Base-by-base conservation (phyloP, 2,113 vertebrate species). In the Pseudois nayaur region DNA sequence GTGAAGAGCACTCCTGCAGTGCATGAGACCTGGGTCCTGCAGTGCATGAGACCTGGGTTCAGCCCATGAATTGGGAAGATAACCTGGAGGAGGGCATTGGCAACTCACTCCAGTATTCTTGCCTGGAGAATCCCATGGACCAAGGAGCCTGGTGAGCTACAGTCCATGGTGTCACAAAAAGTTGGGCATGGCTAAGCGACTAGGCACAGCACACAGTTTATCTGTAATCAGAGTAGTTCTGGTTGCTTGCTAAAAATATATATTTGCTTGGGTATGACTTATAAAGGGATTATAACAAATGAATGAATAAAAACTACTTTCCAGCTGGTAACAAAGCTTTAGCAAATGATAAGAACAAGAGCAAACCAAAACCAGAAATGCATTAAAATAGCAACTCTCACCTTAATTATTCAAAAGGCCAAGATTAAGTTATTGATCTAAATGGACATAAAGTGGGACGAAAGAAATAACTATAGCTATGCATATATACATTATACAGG, bases 341-440 rank as follows among this genome's bases (percentile, higher is more conserved):
- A 94, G 43, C 23, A 59, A 83, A 89, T 55, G n/a, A 6, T 16
- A 29, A 86, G 57, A 71, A 87, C 36, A 57, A 14, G 17, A 89
- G 54, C 33, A 93, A 89, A 78, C 27, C 6, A 48, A 86, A 92
- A 55, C 23, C 52, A 48, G 12, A 93, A 92, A 29, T 81, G 8
- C 3, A 6, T 90, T 74, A 95, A 97, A 91, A 93, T 88, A 85
- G 10, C 81, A 74, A 40, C 27, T 74, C 82, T 92, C 43, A 55
- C 8, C 7, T 96, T 95, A 83, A 97, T 89, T 89, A 94, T 92
- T 86, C 60, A 97, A 96, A 95, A 94, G 43, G 36, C 19, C 36
- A 92, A 95, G 92, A 95, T 96, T 89, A 89, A 97, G 86, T 96
- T 92, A 95, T 89, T 90, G 40, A 50, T 57, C 4, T 91, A 62